Evolutionary conservation across 2,797 vertebrate genomes (phyloP), one percentile per base, ranked within the genome.

Genomic region (Pangasius sanitwongsei): DNA sequence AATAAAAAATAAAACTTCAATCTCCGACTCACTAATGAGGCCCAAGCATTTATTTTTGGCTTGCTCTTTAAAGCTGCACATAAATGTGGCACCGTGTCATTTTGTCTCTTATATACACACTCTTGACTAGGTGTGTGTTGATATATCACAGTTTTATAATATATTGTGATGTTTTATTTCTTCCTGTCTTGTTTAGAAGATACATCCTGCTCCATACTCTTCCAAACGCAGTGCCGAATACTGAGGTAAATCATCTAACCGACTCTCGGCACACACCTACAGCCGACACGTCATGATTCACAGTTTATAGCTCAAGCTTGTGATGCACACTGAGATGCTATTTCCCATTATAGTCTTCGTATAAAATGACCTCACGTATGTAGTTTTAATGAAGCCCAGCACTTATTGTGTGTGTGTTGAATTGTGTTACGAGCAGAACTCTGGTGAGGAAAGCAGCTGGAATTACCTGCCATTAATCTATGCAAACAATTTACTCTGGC

Each of bases 401-500:
- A 41, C 6, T 83, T 44, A 23, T 9, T 55, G 70, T 78, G 34
- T 28, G 57, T 67, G 72, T 78, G 87, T 53, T 69, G 93, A 16
- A 37, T 44, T 28, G 59, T 93, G 93, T 93, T 92, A 91, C 93
- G 92, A 93, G 91, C 83, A 93, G 88, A 85, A 83, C 44, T 41
- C 48, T 70, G 81, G 61, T 37, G n/a, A 89, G 85, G 84, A 86
- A 90, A 86, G 89, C 89, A 92, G 89, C 57, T 67, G 88, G 91
- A 94, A 95, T 94, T 91, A 94, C 94, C 93, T 94, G 92, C 92
- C 90, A 93, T 95, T 94, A 95, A 94, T 95, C 93, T 94, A 93
- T 95, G 94, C 94, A 96, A 96, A 96, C 94, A 92, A 93, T 95
- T 95, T 92, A 94, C 94, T 95, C 93, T 91, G 93, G 92, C 92